These are phyloP conservation scores for Thera obeliscata DNA, from an alignment of 2,888 invertebrate species.

Conservation along the genomic window DNA sequence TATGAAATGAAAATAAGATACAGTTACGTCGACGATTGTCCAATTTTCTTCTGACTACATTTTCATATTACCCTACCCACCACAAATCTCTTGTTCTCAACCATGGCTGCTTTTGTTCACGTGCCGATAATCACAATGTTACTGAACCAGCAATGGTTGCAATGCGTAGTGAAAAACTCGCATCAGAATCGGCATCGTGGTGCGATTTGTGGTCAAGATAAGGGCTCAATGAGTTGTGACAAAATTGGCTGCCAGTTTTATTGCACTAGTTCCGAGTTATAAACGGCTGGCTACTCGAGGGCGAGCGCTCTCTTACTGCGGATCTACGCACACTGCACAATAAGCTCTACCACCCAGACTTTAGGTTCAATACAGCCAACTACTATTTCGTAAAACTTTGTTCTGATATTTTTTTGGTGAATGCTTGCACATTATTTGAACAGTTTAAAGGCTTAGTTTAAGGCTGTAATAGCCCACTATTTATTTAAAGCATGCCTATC, in stretches of 20 bases:
- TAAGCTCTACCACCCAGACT: background rate
- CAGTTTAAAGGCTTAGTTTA: too few species aligned
- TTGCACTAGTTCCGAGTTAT: conserved; percentile 25
- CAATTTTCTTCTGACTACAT: conserved; percentile 31
- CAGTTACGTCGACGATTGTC: conserved; percentile 38
- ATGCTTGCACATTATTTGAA: too few species aligned
- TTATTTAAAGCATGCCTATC: too few species aligned
- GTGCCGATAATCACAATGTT: background rate
- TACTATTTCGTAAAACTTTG: too few species aligned
- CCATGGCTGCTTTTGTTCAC: conserved; percentile 13
- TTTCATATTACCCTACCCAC: conserved; percentile 19
- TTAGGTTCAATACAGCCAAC: background rate
- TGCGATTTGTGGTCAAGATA: conserved; percentile 41
- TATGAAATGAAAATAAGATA: conserved; percentile 43
- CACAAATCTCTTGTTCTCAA: background rate
- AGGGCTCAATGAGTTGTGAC: conserved; percentile 42
- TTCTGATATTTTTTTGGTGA: too few species aligned
- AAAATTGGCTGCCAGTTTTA: conserved; percentile 42
- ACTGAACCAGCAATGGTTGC: conserved; percentile 21
- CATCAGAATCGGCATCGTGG: conserved; percentile 5
- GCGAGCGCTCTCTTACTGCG: background rate
- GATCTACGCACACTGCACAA: background rate
- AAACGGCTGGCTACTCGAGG: conserved; percentile 17
- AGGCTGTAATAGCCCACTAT: too few species aligned
- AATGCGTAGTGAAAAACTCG: background rate